These are phyloP conservation scores for Gortyna flavago DNA, from an alignment of 2,888 invertebrate species.

Conservation along the genomic window DNA sequence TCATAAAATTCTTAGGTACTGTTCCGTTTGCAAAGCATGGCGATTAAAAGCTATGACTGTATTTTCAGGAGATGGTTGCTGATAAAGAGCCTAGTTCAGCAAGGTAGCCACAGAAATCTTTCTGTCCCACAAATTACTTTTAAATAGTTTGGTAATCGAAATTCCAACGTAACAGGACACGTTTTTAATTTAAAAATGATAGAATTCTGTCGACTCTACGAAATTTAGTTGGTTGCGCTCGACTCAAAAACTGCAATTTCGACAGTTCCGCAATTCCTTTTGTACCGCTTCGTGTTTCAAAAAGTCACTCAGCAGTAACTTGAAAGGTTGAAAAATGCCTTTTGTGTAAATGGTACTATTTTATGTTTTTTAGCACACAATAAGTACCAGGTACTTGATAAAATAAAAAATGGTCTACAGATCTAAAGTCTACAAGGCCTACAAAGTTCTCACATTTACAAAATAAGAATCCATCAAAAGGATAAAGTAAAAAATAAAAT, in stretches of 20 bases:
- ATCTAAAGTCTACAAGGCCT: too few species aligned
- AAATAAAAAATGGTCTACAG: too few species aligned
- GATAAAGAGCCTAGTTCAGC: not conserved
- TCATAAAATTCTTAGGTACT: not conserved
- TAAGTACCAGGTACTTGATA: too few species aligned
- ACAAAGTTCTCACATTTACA: too few species aligned
- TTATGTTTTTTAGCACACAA: constrained; percentile 11
- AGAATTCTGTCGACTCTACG: constrained; percentile 17
- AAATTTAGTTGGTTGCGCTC: constrained; percentile 17
- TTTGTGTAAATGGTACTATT: constrained; percentile 14
- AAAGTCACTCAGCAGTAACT: constrained; percentile 27
- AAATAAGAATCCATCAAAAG: too few species aligned
- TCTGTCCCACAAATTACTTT: too few species aligned
- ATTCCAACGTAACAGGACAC: not conserved
- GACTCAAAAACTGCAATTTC: constrained; percentile 38
- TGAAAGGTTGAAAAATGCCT: not conserved
- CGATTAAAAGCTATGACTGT: not conserved
- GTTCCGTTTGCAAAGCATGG: not conserved
- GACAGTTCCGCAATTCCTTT: constrained; percentile 1
- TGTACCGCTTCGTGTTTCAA: constrained; percentile 10
- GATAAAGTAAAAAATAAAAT: too few species aligned
- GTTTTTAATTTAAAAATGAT: not conserved
- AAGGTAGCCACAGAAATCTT: not conserved
- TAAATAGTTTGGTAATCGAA: not conserved
- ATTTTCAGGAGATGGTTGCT: not conserved